Evolutionary conservation across 2,113 vertebrate species (phyloP).

Genomic region (Micromys minutus): DNA sequence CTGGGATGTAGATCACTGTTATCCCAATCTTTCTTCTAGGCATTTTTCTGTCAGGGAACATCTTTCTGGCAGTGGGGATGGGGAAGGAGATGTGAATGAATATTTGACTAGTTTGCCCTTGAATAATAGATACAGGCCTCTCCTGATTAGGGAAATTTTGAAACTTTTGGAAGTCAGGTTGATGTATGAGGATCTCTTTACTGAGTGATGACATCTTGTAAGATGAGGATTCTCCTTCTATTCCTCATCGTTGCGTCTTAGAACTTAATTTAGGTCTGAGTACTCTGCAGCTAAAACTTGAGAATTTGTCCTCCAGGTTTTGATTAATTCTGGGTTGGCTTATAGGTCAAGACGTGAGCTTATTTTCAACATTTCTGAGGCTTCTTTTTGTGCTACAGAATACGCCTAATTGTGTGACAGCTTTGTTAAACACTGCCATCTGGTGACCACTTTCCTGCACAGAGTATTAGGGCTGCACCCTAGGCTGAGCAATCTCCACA

Average conservation of each 20-base stretch:
- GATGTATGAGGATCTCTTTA: background rate
- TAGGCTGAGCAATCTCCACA: conserved; percentile 91
- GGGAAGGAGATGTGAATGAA: background rate
- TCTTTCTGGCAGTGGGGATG: background rate
- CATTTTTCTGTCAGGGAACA: background rate
- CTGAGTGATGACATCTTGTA: background rate
- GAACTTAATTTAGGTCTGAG: background rate
- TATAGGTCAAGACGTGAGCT: background rate
- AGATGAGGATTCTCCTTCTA: background rate
- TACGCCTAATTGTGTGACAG: background rate
- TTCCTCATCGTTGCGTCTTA: background rate
- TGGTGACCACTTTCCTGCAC: too few relatives aligned
- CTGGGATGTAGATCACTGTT: too few relatives aligned
- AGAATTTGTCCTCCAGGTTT: background rate
- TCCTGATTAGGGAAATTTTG: background rate
- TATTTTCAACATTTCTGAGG: background rate
- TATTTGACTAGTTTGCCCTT: background rate
- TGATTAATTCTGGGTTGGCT: background rate
- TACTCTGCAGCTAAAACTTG: background rate
- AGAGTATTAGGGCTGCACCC: too few relatives aligned
- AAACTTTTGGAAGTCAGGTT: background rate
- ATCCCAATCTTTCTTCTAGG: background rate
- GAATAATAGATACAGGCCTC: background rate
- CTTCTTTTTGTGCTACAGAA: background rate
- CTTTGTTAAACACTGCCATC: background rate